Evolutionary conservation across 2,888 invertebrate species (phyloP).

Genomic region (Stenodera caucasica): DNA sequence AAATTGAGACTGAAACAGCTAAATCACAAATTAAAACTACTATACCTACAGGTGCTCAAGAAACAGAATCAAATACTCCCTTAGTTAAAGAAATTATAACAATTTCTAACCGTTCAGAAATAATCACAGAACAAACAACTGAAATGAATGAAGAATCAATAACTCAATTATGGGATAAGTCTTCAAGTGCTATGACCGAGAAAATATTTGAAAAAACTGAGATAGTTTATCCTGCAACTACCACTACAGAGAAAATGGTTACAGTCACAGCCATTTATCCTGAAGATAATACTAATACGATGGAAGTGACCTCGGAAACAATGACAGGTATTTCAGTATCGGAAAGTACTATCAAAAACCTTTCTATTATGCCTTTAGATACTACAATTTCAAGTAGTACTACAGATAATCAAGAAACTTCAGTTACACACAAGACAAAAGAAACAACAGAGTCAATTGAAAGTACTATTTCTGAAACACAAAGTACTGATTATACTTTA

Average conservation of each 20-base stretch:
- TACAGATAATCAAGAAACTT: not conserved
- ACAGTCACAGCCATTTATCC: constrained; percentile 38
- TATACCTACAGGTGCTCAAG: too few species aligned
- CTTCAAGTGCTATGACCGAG: not conserved
- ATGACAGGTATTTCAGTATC: constrained; percentile 9
- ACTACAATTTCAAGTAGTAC: constrained; percentile 7
- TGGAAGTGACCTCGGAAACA: not conserved
- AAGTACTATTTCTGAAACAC: too few species aligned
- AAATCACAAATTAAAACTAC: too few species aligned
- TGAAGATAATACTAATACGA: constrained; percentile 12
- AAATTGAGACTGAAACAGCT: too few species aligned
- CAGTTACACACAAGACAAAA: not conserved
- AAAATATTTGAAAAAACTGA: constrained; percentile 31
- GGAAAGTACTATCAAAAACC: constrained; percentile 4
- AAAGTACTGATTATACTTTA: too few species aligned
- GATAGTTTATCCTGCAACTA: constrained; percentile 36
- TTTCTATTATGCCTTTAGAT: not conserved
- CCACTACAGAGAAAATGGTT: constrained; percentile 36
- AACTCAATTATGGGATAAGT: not conserved
- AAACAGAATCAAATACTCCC: too few species aligned
- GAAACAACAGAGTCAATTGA: too few species aligned
- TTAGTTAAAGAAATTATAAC: not conserved
- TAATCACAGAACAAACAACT: not conserved
- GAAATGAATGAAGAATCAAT: not conserved
- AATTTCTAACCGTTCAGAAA: not conserved